A percentile compares a stretch with the other conserved stretches of the same genome.
Evolutionary conservation across 2,797 vertebrate genomes (phyloP).

Genomic region (Cetoscarus ocellatus): DNA sequence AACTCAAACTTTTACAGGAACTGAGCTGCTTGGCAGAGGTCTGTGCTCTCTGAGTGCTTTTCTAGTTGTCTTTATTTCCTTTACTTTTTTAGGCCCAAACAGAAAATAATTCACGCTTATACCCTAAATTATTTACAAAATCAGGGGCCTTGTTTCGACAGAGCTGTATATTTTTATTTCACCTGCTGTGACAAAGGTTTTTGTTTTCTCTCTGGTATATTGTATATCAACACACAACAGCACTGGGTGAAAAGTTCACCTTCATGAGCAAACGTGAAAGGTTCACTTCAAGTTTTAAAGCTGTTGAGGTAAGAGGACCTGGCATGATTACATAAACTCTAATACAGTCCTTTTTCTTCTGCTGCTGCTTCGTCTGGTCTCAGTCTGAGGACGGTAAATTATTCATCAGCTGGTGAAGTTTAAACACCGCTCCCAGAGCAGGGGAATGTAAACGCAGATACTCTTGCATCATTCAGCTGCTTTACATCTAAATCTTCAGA

Average conservation of each 20-base stretch:
- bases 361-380: conserved; percentile 51
- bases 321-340: conserved; percentile 14
- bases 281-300: conserved; percentile 12
- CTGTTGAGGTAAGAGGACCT: conserved; percentile 38
- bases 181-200: conserved; percentile 47
- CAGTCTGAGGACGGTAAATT: conserved; percentile 63
- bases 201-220: conserved; percentile 39
- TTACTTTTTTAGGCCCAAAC: conserved; percentile 3
- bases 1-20: no score
- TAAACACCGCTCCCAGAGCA: conserved; percentile 59
- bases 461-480: conserved; percentile 64
- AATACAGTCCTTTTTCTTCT: conserved; percentile 15
- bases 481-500: conserved; percentile 44
- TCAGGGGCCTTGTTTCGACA: conserved; percentile 8
- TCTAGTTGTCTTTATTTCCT: background rate
- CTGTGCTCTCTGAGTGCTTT: no score
- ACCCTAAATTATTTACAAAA: conserved; percentile 18
- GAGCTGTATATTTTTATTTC: conserved; percentile 28
- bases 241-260: conserved; percentile 7
- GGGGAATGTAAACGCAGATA: conserved; percentile 57
- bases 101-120: conserved; percentile 16
- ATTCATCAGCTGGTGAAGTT: conserved; percentile 68
- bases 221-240: conserved; percentile 40
- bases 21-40: no score
- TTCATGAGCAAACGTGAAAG: background rate